Conservation (phyloP, 2,888 invertebrate genomes). For the Dynastes tityus region DNA sequence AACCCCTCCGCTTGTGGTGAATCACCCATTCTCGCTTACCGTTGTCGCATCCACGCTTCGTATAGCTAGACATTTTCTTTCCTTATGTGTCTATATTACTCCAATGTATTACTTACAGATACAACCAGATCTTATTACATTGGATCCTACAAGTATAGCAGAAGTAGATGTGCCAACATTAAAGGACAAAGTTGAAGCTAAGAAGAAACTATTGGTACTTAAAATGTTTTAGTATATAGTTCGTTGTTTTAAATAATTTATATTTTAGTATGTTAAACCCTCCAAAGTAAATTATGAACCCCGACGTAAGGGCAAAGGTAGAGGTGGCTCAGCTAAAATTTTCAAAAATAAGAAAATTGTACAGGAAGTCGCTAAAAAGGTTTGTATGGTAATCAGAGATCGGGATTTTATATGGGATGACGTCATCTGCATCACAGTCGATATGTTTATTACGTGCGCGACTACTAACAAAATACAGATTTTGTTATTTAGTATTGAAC, state of each 20-base stretch:
- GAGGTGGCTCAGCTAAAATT: constrained; percentile 82
- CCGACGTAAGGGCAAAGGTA: constrained; percentile 83
- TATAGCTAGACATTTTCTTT: too few species aligned
- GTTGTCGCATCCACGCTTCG: too few species aligned
- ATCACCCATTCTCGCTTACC: too few species aligned
- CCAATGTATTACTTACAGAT: constrained; percentile 72
- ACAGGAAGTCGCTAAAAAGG: constrained; percentile 79
- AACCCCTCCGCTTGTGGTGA: too few species aligned
- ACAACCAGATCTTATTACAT: constrained; percentile 92
- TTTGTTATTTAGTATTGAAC: too few species aligned
- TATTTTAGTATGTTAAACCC: constrained; percentile 80
- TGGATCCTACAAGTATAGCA: constrained; percentile 87
- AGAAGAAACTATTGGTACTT: constrained; percentile 79
- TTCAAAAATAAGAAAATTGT: constrained; percentile 85
- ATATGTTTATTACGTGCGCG: too few species aligned
- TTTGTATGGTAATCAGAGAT: constrained; percentile 63
- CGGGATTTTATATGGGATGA: too few species aligned
- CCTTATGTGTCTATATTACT: neutral
- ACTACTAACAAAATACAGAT: too few species aligned
- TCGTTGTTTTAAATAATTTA: constrained; percentile 5
- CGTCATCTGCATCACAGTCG: too few species aligned
- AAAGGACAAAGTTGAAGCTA: constrained; percentile 84
- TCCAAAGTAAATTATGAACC: constrained; percentile 85
- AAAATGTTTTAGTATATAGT: neutral
- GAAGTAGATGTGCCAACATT: constrained; percentile 88